Percentiles rank a stretch among this genome's conserved stretches.
These are phyloP conservation scores for Panzeria rudis DNA, from an alignment of 2,888 invertebrate genomes.

Conservation along the genomic window DNA sequence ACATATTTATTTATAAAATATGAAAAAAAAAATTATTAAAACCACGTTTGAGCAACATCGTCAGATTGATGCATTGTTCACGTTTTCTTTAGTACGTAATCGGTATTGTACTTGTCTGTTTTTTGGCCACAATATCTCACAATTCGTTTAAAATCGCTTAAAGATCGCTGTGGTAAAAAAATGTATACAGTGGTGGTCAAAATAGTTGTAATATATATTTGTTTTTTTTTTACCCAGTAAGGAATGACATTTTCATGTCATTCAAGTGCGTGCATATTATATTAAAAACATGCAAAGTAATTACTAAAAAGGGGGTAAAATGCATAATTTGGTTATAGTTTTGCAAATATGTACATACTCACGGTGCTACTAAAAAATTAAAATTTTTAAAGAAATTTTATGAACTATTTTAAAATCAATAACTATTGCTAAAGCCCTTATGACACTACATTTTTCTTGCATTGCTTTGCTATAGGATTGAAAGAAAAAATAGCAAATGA, in stretches of 20 bases:
- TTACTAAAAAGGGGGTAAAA: too few relatives aligned
- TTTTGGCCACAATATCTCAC: constrained; percentile 13
- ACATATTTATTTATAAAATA: constrained; percentile 45
- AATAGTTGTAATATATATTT: background rate
- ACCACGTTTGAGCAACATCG: constrained; percentile 73
- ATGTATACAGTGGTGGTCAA: constrained; percentile 5
- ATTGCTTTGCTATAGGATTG: too few relatives aligned
- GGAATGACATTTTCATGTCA: background rate
- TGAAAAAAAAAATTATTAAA: constrained; percentile 51
- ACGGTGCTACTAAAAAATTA: too few relatives aligned
- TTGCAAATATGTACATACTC: too few relatives aligned
- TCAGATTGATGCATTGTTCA: constrained; percentile 82
- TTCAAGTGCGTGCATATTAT: too few relatives aligned
- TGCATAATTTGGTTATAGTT: too few relatives aligned
- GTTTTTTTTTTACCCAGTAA: background rate
- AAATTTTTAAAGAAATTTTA: too few relatives aligned
- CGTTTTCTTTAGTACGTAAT: constrained; percentile 75
- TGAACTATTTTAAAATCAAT: too few relatives aligned
- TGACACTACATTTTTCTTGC: too few relatives aligned
- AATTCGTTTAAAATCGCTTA: constrained; percentile 12
- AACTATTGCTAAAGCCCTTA: too few relatives aligned
- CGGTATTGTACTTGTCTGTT: constrained; percentile 40
- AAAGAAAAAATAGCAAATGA: too few relatives aligned
- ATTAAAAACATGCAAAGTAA: too few relatives aligned
- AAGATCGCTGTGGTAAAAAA: constrained; percentile 17